Evolutionary conservation across 1,140 invertebrate species (phyloP).

Genomic region (Cyclargus thomasi): DNA sequence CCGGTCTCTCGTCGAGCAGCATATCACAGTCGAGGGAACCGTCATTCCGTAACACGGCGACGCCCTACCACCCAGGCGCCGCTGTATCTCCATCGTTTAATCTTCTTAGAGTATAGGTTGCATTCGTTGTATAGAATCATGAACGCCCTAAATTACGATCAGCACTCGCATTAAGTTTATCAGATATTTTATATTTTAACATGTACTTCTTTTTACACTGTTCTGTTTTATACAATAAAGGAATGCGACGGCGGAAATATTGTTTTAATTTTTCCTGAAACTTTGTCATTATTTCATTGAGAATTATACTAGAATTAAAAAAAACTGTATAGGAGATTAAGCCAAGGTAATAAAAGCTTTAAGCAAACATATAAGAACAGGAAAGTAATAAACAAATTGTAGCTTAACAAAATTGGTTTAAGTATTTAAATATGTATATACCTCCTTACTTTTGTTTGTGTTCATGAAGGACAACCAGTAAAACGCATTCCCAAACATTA

Average conservation of each 20-base stretch:
- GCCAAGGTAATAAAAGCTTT: no score
- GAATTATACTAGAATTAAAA: no score
- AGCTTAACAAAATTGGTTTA: no score
- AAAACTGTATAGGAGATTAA: no score
- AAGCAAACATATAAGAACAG: no score
- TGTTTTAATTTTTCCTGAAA: conserved; percentile 45
- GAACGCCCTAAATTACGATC: conserved; percentile 25
- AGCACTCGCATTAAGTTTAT: conserved; percentile 19
- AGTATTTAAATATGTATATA: no score
- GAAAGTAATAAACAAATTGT: no score
- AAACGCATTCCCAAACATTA: no score
- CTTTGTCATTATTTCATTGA: no score
- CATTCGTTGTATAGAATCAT: conserved; percentile 65
- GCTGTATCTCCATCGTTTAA: conserved; percentile 51
- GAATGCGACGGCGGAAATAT: conserved; percentile 67
- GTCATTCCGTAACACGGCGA: conserved; percentile 26
- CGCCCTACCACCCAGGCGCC: conserved; percentile 37
- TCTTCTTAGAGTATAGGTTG: conserved; percentile 66
- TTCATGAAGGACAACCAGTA: no score
- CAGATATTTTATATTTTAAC: conserved; percentile 24
- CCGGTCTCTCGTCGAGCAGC: conserved; percentile 52
- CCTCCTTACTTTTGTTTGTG: no score
- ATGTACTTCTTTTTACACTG: conserved; percentile 32
- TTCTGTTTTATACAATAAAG: conserved; percentile 69
- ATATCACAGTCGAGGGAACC: conserved; percentile 50